These are phyloP conservation scores for Cyprinodon variegatus DNA, from an alignment of 2,113 vertebrate species.

Conservation along the genomic window DNA sequence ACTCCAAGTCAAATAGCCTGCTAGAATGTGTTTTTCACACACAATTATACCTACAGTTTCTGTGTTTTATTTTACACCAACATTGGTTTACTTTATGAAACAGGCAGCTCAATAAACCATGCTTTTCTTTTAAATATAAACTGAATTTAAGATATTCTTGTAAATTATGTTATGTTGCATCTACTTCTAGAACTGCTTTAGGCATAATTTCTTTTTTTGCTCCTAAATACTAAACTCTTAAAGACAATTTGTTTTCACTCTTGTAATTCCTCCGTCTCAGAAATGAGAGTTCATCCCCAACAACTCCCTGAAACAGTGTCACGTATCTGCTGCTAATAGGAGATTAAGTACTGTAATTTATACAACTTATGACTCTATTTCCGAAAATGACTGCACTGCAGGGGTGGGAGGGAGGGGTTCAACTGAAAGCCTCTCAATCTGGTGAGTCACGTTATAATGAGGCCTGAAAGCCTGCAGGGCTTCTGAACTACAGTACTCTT, in stretches of 20 bases:
- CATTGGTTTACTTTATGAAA: conserved; percentile 14
- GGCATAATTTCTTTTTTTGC: neutral
- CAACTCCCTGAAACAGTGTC: conserved; percentile 25
- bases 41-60: neutral
- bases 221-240: conserved; percentile 7
- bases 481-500: conserved; percentile 22
- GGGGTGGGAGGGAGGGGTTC: conserved; percentile 9
- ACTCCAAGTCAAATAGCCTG: conserved; percentile 7
- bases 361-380: conserved; percentile 46
- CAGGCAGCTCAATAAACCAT: neutral
- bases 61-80: conserved; percentile 24
- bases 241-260: neutral
- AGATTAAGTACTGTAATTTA: conserved; percentile 42
- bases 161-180: neutral
- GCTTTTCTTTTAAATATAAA: neutral
- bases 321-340: conserved; percentile 28
- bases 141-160: conserved; percentile 1
- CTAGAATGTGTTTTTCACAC: neutral
- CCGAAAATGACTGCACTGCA: conserved; percentile 25
- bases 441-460: conserved; percentile 65
- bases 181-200: neutral
- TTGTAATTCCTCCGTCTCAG: conserved; percentile 10
- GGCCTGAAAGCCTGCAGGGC: conserved; percentile 47
- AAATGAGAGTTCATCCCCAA: conserved; percentile 13
- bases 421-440: conserved; percentile 26